Evolutionary conservation across 2,113 vertebrate species (phyloP).

Genomic region (Ellobius talpinus): DNA sequence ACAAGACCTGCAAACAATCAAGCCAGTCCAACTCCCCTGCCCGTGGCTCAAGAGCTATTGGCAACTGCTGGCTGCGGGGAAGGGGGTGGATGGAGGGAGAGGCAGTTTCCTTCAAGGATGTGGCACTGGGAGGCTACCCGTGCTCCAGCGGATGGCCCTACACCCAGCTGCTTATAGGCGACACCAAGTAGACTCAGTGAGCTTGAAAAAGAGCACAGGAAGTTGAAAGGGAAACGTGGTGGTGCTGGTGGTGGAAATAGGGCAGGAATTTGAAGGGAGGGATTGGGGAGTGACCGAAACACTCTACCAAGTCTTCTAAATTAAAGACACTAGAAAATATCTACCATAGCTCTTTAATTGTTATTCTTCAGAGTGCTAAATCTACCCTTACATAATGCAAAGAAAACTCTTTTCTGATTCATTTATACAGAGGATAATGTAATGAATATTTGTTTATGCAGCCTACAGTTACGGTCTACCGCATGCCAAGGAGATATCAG

Average conservation of each 20-base stretch:
- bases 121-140: background rate
- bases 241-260: background rate
- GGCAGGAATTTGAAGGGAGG: background rate
- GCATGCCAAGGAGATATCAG: background rate
- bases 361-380: conserved; percentile 13
- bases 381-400: background rate
- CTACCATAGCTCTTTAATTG: conserved; percentile 30
- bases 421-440: conserved; percentile 36
- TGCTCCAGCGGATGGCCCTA: too few species aligned
- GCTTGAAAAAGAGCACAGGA: too few species aligned
- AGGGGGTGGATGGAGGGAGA: too few species aligned
- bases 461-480: background rate
- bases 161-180: accelerated
- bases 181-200: background rate
- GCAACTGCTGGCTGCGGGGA: background rate
- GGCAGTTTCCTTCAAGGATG: too few species aligned
- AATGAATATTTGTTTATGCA: conserved; percentile 22
- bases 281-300: background rate
- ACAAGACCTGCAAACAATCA: background rate
- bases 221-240: too few species aligned
- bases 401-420: background rate
- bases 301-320: conserved; percentile 51
- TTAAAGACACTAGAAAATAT: conserved; percentile 36
- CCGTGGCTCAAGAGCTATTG: background rate
- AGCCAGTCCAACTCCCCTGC: background rate